These are phyloP conservation scores for Pachydiplax longipennis DNA, from an alignment of 2,888 invertebrate genomes.

Conservation along the genomic window DNA sequence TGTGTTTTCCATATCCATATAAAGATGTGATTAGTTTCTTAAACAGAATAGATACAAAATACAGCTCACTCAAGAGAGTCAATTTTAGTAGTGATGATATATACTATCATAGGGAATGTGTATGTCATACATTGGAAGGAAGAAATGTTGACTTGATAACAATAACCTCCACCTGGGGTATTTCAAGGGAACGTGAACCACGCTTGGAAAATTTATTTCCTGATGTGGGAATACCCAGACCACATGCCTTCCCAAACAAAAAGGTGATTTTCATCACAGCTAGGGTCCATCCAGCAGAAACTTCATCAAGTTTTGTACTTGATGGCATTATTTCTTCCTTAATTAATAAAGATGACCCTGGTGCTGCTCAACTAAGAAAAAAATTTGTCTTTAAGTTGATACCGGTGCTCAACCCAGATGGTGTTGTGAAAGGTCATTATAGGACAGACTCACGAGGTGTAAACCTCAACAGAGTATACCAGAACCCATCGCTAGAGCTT, in stretches of 20 bases:
- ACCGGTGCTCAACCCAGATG: conserved; percentile 91
- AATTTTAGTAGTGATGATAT: conserved; percentile 66
- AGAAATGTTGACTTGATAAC: conserved; percentile 83
- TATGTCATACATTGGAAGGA: conserved; percentile 79
- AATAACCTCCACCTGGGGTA: conserved; percentile 80
- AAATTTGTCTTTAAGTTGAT: conserved; percentile 88
- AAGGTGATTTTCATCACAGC: conserved; percentile 89
- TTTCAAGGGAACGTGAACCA: conserved; percentile 74
- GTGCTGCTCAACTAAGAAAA: conserved; percentile 75
- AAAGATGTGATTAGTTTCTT: conserved; percentile 79
- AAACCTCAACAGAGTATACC: conserved; percentile 86
- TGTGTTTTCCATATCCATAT: conserved; percentile 90
- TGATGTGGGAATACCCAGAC: conserved; percentile 69
- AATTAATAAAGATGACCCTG: conserved; percentile 75
- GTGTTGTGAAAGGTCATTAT: conserved; percentile 85
- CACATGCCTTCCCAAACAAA: conserved; percentile 78
- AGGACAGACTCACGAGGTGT: conserved; percentile 86
- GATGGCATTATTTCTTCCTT: conserved; percentile 86
- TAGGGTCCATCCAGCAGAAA: conserved; percentile 91
- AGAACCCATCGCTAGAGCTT: conserved; percentile 74
- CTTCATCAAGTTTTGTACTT: conserved; percentile 88
- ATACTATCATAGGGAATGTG: conserved; percentile 84
- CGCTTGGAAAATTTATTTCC: conserved; percentile 77
- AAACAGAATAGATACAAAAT: conserved; percentile 70
- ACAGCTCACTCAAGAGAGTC: conserved; percentile 50